These are phyloP conservation scores for Cirrhinus molitorella DNA, from an alignment of 2,797 vertebrate genomes.

Conservation along the genomic window DNA sequence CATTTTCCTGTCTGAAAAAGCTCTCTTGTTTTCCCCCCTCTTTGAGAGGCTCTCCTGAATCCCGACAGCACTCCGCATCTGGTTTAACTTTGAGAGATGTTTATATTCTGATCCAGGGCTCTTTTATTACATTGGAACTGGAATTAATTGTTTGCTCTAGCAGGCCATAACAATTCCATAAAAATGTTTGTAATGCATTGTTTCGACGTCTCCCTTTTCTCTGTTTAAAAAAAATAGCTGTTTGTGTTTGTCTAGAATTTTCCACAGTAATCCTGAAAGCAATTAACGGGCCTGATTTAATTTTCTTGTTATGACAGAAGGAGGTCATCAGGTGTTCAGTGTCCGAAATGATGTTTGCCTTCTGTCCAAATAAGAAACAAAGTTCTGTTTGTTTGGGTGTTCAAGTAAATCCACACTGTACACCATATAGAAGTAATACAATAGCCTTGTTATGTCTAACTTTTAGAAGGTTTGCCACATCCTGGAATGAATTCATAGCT, in stretches of 20 bases:
- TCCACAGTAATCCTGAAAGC: slow-evolving; percentile 35
- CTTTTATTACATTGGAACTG: slow-evolving; percentile 81
- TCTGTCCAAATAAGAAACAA: slow-evolving; percentile 36
- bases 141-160: slow-evolving; percentile 79
- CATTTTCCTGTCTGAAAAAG: slow-evolving; percentile 76
- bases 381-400: slow-evolving; percentile 37
- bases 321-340: slow-evolving; percentile 28
- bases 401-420: slow-evolving; percentile 18
- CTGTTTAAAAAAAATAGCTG: slow-evolving; percentile 39
- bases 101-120: slow-evolving; percentile 80
- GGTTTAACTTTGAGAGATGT: slow-evolving; percentile 83
- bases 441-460: slow-evolving; percentile 18
- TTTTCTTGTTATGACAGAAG: slow-evolving; percentile 46
- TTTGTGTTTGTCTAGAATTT: slow-evolving; percentile 44
- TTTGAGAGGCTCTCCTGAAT: slow-evolving; percentile 67
- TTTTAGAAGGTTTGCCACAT: slow-evolving; percentile 1
- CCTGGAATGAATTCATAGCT: slow-evolving; percentile 19
- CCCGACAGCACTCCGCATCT: slow-evolving; percentile 78
- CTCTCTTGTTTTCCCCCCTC: slow-evolving; percentile 75
- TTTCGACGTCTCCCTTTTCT: slow-evolving; percentile 49
- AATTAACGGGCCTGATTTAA: slow-evolving; percentile 36
- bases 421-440: neutral
- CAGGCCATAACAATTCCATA: slow-evolving; percentile 73
- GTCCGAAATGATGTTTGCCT: slow-evolving; percentile 25
- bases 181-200: slow-evolving; percentile 62